phyloP scores from a whole-genome alignment of 2,888 invertebrate genomes.

The Druceiella hillmani region DNA sequence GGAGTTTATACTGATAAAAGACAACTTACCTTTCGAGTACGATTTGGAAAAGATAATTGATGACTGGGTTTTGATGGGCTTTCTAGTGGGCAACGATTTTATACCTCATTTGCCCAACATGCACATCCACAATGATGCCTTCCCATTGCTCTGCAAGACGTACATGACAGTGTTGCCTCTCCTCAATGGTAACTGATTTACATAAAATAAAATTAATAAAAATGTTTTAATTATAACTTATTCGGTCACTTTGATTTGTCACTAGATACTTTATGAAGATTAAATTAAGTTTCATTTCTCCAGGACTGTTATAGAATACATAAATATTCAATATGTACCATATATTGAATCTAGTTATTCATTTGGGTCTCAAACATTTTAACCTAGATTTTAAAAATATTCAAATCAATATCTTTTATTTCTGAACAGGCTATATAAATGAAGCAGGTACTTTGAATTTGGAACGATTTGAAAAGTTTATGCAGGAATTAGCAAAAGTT shows the following conservation, averaged over 20 bases:
- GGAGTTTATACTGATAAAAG: slow-evolving; percentile 74
- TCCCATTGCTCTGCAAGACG: slow-evolving; percentile 79
- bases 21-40: slow-evolving; percentile 64
- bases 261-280: neutral
- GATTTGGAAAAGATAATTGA: slow-evolving; percentile 91
- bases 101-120: slow-evolving; percentile 93
- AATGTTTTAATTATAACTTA: slow-evolving; percentile 1
- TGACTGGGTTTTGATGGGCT: slow-evolving; percentile 98
- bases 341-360: too few relatives aligned
- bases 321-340: too few relatives aligned
- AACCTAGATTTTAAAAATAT: neutral
- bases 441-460: slow-evolving; percentile 82
- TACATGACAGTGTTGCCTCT: slow-evolving; percentile 84
- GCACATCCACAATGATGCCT: slow-evolving; percentile 86
- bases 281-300: too few relatives aligned
- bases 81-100: slow-evolving; percentile 97
- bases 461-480: slow-evolving; percentile 77
- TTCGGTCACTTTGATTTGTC: neutral
- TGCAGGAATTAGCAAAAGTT: slow-evolving; percentile 66
- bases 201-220: slow-evolving; percentile 2
- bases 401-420: slow-evolving; percentile 1
- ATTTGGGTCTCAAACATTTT: neutral
- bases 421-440: slow-evolving; percentile 78
- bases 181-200: slow-evolving; percentile 64
- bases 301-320: too few relatives aligned